Base-by-base conservation (phyloP, 2,113 vertebrate species). In the Sciurus niger region DNA sequence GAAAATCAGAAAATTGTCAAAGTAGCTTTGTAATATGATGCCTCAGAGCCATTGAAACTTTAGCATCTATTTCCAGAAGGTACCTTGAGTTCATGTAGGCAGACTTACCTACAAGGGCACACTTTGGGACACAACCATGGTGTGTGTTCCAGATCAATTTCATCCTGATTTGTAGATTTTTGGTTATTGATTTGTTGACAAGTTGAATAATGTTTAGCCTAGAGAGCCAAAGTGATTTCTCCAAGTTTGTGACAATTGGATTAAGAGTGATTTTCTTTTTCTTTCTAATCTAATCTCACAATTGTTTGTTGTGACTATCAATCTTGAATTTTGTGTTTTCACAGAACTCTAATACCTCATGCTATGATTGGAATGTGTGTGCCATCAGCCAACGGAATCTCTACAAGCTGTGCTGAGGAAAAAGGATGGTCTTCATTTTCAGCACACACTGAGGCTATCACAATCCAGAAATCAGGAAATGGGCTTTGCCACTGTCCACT, bases 401-500 rank as follows among this genome's bases (percentile, higher is more conserved):
- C 37, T 37, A 37, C 16, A 28, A 74, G 9, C 20, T 55, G 2
- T 37, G 1, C 37, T 3, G 40, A 88, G 3, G 13, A 34, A 10
- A 2, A 37, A 3, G 1, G 10, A 1, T 32, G 10, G 37, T n/a
- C 58, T 63, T 32, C 51, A 16, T 63, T 18, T 76, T 78, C 10
- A 28, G 83, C 30, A 18, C 4, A 4, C n/a, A 22, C 14, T 22
- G 32, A 28, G 13, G 6, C 8, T 65, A 4, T 18, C 32, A 1
- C 6, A 11, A 10, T 2, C 3, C 18, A 18, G 22, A 22, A 4
- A 6, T 58, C n/a, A 58, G 65, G 12, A 25, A 46, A 43, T 0
- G 1, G 13, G 32, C 34, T 13, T 6, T 28, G 1, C 43, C 28
- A 0, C 14, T 3, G 1, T 32, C 10, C 28, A 2, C 40, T 30